A percentile compares a stretch with the other conserved stretches of the same genome.
phyloP scores from a whole-genome alignment of 2,113 vertebrate genomes.

The Aramus guarauna region DNA sequence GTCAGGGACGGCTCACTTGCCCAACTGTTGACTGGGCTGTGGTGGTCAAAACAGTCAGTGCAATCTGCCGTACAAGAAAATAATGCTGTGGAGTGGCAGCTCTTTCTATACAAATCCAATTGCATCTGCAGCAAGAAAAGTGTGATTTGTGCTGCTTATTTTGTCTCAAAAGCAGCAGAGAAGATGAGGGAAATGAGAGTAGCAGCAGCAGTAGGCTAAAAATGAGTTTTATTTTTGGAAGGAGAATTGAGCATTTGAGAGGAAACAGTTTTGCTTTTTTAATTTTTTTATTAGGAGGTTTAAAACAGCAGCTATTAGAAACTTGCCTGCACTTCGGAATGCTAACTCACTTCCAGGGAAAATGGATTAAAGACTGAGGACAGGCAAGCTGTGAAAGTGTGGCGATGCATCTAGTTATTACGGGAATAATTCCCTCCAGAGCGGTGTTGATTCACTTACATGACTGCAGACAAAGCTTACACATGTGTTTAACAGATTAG shows the following conservation, averaged over 20 bases:
- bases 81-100: neutral
- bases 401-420: neutral
- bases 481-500: neutral
- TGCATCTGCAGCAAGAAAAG: neutral
- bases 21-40: neutral
- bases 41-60: neutral
- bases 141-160: neutral
- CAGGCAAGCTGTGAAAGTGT: neutral
- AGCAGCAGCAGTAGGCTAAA: neutral
- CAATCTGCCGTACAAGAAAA: neutral
- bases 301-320: neutral
- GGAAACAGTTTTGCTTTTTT: neutral
- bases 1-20: neutral
- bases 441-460: neutral
- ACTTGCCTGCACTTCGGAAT: neutral
- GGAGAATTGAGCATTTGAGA: neutral
- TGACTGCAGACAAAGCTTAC: conserved; percentile 1
- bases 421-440: neutral
- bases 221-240: neutral
- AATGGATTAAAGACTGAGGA: neutral
- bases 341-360: neutral
- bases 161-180: neutral
- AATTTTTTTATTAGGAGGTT: neutral
- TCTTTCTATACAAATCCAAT: neutral
- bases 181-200: neutral